Evolutionary conservation across 1,140 invertebrate species (phyloP).

Genomic region (Listronotus bonariensis): DNA sequence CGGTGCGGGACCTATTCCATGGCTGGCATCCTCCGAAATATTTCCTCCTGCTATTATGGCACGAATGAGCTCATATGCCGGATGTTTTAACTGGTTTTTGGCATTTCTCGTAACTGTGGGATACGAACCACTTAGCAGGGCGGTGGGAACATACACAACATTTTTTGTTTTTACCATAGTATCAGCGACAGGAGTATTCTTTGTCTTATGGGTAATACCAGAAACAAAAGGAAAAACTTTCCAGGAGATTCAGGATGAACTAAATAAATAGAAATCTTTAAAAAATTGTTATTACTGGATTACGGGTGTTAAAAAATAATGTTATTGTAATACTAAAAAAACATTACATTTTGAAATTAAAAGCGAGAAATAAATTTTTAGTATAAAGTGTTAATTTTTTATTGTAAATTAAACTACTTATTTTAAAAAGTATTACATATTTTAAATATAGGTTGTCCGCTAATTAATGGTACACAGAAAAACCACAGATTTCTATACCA

Average conservation of each 20-base stretch:
- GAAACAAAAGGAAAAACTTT: slow-evolving; percentile 79
- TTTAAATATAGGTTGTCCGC: no score
- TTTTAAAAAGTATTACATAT: no score
- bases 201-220: slow-evolving; percentile 68
- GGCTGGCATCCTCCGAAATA: slow-evolving; percentile 76
- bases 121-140: slow-evolving; percentile 60
- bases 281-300: no score
- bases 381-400: no score
- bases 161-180: slow-evolving; percentile 71
- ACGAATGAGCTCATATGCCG: slow-evolving; percentile 74
- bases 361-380: no score
- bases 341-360: no score
- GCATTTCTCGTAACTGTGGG: slow-evolving; percentile 84
- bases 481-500: no score
- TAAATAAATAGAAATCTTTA: slow-evolving; percentile 48
- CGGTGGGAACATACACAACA: slow-evolving; percentile 59
- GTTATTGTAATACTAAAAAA: no score
- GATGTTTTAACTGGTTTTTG: slow-evolving; percentile 77
- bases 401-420: no score
- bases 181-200: slow-evolving; percentile 65
- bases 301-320: no score
- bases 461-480: no score
- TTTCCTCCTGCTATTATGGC: slow-evolving; percentile 78
- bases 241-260: slow-evolving; percentile 72
- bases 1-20: slow-evolving; percentile 81